These are phyloP conservation scores for Batillaria attramentaria DNA, from an alignment of 1,140 invertebrate genomes.

Conservation along the genomic window DNA sequence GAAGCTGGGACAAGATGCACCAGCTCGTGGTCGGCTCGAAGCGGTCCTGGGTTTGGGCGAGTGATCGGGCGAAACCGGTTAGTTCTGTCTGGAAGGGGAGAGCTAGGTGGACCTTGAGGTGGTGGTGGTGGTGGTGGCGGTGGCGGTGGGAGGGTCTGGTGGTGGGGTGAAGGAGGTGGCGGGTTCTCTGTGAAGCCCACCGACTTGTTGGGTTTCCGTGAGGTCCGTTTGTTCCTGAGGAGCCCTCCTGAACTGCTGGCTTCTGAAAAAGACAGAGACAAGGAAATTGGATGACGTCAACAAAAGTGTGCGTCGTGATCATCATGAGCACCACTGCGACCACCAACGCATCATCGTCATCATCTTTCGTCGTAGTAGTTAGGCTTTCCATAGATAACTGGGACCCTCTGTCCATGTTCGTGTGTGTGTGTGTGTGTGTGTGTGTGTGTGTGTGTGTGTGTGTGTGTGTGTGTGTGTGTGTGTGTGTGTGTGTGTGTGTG, in stretches of 20 bases:
- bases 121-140: background rate
- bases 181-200: slow-evolving; percentile 17
- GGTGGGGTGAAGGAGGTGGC: background rate
- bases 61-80: slow-evolving; percentile 19
- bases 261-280: background rate
- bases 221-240: slow-evolving; percentile 13
- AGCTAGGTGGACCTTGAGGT: slow-evolving; percentile 14
- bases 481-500: too few species aligned
- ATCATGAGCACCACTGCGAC: too few species aligned
- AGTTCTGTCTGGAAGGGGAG: slow-evolving; percentile 2
- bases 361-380: too few species aligned
- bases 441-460: too few species aligned
- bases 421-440: too few species aligned
- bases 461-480: too few species aligned
- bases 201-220: slow-evolving; percentile 17
- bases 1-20: background rate
- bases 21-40: slow-evolving; percentile 20
- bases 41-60: background rate
- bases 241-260: slow-evolving; percentile 5
- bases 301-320: too few species aligned
- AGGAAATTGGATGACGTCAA: background rate
- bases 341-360: too few species aligned
- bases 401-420: too few species aligned
- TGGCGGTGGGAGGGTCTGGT: background rate
- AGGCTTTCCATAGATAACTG: too few species aligned